Evolutionary conservation across 92 coral and sea anemone genomes (phyloP).

Genomic region (Hydrozoanthus gracilis): DNA sequence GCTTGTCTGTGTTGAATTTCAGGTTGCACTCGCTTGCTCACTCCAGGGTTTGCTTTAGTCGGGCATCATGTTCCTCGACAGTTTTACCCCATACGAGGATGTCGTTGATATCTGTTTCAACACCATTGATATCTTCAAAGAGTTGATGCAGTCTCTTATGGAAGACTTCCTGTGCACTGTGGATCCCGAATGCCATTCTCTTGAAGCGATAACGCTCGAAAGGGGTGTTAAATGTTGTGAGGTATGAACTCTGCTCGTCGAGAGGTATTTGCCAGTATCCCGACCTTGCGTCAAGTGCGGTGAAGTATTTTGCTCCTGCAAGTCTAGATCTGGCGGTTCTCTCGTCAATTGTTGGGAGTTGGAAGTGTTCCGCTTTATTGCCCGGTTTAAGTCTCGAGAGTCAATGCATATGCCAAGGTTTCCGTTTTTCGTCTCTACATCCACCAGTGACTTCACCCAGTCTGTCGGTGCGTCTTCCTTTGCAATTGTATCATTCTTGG

Average conservation of each 20-base stretch:
- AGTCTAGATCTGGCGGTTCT: slow-evolving; percentile 47
- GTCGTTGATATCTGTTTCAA: slow-evolving; percentile 44
- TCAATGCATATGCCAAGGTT: slow-evolving; percentile 62
- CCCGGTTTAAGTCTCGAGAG: slow-evolving; percentile 49
- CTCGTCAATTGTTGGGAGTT: slow-evolving; percentile 52
- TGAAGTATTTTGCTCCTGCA: slow-evolving; percentile 43
- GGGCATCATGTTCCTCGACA: slow-evolving; percentile 39
- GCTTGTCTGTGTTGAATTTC: slow-evolving; percentile 48
- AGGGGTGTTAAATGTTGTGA: slow-evolving; percentile 52
- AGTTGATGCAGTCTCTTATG: slow-evolving; percentile 38
- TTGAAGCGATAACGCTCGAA: slow-evolving; percentile 47
- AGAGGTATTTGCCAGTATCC: slow-evolving; percentile 54
- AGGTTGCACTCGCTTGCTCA: slow-evolving; percentile 49
- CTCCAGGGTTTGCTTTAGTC: slow-evolving; percentile 27
- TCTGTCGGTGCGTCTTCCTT: slow-evolving; percentile 43
- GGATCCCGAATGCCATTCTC: slow-evolving; percentile 49
- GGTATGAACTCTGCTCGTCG: slow-evolving; percentile 43
- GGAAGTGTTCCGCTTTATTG: slow-evolving; percentile 57
- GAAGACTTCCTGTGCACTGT: slow-evolving; percentile 47
- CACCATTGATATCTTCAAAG: slow-evolving; percentile 26
- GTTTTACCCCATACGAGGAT: slow-evolving; percentile 46
- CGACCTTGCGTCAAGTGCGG: slow-evolving; percentile 53
- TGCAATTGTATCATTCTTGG: slow-evolving; percentile 27
- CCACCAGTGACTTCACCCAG: slow-evolving; percentile 56
- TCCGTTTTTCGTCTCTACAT: slow-evolving; percentile 50